Conservation (phyloP, 2,888 invertebrate species). For the Caenorhabditis angaria region DNA sequence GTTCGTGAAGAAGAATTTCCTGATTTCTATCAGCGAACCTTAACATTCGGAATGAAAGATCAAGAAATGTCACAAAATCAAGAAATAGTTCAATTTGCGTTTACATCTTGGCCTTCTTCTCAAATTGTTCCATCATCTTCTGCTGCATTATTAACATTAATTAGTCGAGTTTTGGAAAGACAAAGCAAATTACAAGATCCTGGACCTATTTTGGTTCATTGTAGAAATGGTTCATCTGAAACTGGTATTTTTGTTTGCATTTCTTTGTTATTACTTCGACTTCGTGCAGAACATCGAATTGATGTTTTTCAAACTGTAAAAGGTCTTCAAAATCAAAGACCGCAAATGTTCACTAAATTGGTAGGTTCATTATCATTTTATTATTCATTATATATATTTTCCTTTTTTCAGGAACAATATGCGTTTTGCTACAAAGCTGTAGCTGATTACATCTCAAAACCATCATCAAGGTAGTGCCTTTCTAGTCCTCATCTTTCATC, state of each 20-base stretch:
- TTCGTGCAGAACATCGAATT: conserved; percentile 68
- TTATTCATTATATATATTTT: conserved; percentile 5
- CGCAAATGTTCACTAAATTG: conserved; percentile 48
- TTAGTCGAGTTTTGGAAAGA: conserved; percentile 78
- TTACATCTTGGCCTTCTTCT: conserved; percentile 61
- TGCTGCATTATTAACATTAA: conserved; percentile 74
- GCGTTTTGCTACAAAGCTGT: conserved; percentile 74
- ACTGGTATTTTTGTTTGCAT: conserved; percentile 65
- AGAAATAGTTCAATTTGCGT: conserved; percentile 67
- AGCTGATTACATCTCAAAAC: conserved; percentile 71
- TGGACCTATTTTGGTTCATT: conserved; percentile 86
- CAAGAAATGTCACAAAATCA: conserved; percentile 11
- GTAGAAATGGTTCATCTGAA: conserved; percentile 74
- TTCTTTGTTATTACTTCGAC: conserved; percentile 67
- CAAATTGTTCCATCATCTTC: conserved; percentile 53
- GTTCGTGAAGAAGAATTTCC: conserved; percentile 49
- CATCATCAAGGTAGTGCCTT: conserved; percentile 9
- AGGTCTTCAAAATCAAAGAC: conserved; percentile 44
- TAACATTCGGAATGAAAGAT: conserved; percentile 57
- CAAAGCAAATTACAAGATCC: conserved; percentile 76
- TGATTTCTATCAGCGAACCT: conserved; percentile 51
- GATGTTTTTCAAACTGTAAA: conserved; percentile 69
- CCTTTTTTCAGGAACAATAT: conserved; percentile 74
- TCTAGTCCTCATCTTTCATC: neutral
- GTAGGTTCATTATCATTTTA: conserved; percentile 15